Evolutionary conservation across 2,113 vertebrate genomes (phyloP).

Genomic region (Nerophis lumbriciformis): DNA sequence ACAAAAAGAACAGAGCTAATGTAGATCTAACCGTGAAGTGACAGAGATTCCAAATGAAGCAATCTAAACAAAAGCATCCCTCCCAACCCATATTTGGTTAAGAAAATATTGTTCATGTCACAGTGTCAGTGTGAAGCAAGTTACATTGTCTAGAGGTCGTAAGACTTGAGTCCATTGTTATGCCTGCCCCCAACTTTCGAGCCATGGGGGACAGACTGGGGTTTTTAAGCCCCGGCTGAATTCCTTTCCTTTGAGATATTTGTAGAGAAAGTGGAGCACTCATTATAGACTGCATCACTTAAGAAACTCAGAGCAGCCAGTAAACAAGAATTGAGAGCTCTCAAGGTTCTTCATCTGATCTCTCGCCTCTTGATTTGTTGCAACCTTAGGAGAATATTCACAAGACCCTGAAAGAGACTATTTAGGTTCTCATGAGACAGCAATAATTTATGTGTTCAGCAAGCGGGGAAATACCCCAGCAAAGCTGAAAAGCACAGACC

Average conservation of each 20-base stretch:
- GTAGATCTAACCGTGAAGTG: not conserved
- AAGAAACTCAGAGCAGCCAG: constrained; percentile 47
- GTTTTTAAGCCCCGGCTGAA: constrained; percentile 47
- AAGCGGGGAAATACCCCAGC: constrained; percentile 1
- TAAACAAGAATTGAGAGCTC: constrained; percentile 36
- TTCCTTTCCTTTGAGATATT: constrained; percentile 72
- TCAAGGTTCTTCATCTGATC: constrained; percentile 59
- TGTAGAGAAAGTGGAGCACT: constrained; percentile 53
- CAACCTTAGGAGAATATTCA: constrained; percentile 39
- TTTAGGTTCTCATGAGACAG: constrained; percentile 21
- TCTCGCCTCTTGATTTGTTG: constrained; percentile 42
- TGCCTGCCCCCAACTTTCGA: constrained; percentile 40
- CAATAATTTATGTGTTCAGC: constrained; percentile 4
- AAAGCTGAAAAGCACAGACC: constrained; percentile 7
- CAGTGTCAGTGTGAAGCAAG: constrained; percentile 45
- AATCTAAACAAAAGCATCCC: constrained; percentile 6
- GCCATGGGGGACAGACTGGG: constrained; percentile 43
- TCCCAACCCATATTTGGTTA: not conserved
- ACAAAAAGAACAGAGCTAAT: constrained; percentile 1
- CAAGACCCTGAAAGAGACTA: constrained; percentile 11
- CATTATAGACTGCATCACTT: constrained; percentile 59
- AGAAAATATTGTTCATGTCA: constrained; percentile 11
- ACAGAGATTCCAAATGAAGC: constrained; percentile 3
- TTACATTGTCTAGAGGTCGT: constrained; percentile 59
- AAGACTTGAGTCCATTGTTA: constrained; percentile 57